Evolutionary conservation across 2,797 vertebrate genomes (phyloP).

Genomic region (Erpetoichthys calabaricus): DNA sequence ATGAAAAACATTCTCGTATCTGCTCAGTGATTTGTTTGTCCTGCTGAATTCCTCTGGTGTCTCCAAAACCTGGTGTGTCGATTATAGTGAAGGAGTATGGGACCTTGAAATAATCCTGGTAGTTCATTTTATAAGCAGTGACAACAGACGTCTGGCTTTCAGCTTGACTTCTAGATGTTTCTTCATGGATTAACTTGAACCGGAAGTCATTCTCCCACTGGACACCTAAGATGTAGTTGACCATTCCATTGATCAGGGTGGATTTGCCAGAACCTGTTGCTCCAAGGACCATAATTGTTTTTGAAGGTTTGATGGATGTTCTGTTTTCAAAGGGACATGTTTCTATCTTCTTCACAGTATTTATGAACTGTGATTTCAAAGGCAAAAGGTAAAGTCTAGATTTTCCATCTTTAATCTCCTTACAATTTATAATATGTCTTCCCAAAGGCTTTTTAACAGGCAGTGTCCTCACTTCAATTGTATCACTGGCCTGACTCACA

Average conservation of each 20-base stretch:
- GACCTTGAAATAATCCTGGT: slow-evolving; percentile 14
- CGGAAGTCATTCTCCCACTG: slow-evolving; percentile 10
- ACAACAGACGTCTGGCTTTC: slow-evolving; percentile 19
- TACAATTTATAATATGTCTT: no score
- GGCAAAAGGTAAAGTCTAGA: slow-evolving; percentile 1
- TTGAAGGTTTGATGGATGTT: slow-evolving; percentile 9
- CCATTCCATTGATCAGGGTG: slow-evolving; percentile 23
- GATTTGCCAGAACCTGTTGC: slow-evolving; percentile 19
- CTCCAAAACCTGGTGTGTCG: slow-evolving; percentile 26
- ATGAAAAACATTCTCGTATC: slow-evolving; percentile 17
- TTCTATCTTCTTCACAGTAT: no score
- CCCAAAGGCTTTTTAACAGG: no score
- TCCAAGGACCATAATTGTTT: slow-evolving; percentile 24
- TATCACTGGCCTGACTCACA: no score
- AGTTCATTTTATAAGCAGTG: slow-evolving; percentile 20
- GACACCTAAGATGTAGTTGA: slow-evolving; percentile 24
- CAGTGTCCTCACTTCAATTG: no score
- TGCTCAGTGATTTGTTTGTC: slow-evolving; percentile 11
- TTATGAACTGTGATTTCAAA: no score
- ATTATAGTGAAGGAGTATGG: slow-evolving; percentile 25
- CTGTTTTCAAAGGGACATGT: slow-evolving; percentile 6
- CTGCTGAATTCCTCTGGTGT: slow-evolving; percentile 7
- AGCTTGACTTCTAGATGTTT: neutral
- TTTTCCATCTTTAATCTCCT: no score
- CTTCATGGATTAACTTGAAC: slow-evolving; percentile 18